A percentile compares a stretch with the other conserved stretches of the same genome.
phyloP scores from a whole-genome alignment of 2,113 vertebrate species.

The Rousettus leschenaultii region DNA sequence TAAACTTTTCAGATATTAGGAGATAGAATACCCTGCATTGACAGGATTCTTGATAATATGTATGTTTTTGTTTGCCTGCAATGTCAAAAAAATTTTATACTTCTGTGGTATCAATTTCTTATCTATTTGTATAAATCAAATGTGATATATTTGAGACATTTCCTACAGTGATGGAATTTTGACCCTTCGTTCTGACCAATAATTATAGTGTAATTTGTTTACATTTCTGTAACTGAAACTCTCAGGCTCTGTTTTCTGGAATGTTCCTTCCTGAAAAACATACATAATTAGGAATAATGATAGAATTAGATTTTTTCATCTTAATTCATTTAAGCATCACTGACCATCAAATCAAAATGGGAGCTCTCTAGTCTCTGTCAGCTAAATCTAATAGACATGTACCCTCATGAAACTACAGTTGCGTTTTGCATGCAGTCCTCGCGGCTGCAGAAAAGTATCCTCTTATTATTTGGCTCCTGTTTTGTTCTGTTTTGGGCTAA shows the following conservation, averaged over 20 bases:
- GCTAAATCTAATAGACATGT: not conserved
- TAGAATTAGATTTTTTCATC: slow-evolving; percentile 63
- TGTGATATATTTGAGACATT: not conserved
- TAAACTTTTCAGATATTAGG: not conserved
- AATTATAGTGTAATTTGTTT: not conserved
- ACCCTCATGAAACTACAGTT: not conserved
- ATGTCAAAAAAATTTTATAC: not conserved
- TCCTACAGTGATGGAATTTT: not conserved
- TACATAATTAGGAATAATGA: slow-evolving; percentile 25
- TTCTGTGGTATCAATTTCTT: not conserved
- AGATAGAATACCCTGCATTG: not conserved
- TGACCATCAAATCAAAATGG: not conserved
- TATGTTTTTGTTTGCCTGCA: not conserved
- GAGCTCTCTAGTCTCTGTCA: slow-evolving; percentile 22
- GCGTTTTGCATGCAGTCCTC: not conserved
- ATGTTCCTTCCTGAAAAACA: not conserved
- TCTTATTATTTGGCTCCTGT: not conserved
- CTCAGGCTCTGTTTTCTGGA: not conserved
- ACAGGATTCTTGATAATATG: not conserved
- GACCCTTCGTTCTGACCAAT: not conserved
- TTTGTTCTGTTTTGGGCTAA: not conserved
- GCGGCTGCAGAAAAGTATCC: not conserved
- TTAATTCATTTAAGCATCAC: slow-evolving; percentile 49
- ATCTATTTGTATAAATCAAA: not conserved
- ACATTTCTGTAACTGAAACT: not conserved